Base-by-base conservation (phyloP, 2,797 vertebrate species). In the Bovichtus diacanthus region DNA sequence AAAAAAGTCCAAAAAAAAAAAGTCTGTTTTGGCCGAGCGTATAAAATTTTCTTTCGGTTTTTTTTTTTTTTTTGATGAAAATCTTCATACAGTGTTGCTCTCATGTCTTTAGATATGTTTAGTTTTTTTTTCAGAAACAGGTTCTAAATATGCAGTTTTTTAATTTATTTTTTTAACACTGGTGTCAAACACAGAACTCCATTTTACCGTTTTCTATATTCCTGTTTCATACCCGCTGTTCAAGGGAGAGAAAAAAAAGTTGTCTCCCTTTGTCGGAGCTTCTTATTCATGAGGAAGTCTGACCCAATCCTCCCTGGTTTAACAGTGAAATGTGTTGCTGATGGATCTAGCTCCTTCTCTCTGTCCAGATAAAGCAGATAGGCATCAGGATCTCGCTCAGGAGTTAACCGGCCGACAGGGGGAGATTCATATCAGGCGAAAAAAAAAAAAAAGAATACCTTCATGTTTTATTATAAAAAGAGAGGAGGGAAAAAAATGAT, bases 251-350 rank as follows among this genome's bases (percentile, higher is more conserved):
- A 21, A 74, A 69, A 72, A 50, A 78, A 74, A 74, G 69, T 77
- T 74, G 60, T 70, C 75, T 61, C 75, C 59, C 67, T 59, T 41
- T 47, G 61, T 84, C 54, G 21, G 79, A 69, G 85, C 78, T 80
- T 88, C 79, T 87, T 90, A 94, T 95, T 94, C 93, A 93, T 93
- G 91, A 92, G 88, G 58, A 70, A 31, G 76, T 82, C 23, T 73
- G 87, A 87, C 81, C 88, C 84, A 78, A 87, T 87, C 83, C 75
- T 83, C 56, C 74, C 73, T 2, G 84, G 78, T 90, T 85, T 86
- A 87, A 83, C 86, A 61, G 73, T 67, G 82, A 78, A 83, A 88
- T 74, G 19, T 76, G 84, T 49, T 27, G 21, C 82, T 88, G 88
- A 88, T 90, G 89, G 80, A 83, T 84, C 82, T 68, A 65, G 83